phyloP scores from a whole-genome alignment of 2,888 invertebrate species.

The Magallana nippona region DNA sequence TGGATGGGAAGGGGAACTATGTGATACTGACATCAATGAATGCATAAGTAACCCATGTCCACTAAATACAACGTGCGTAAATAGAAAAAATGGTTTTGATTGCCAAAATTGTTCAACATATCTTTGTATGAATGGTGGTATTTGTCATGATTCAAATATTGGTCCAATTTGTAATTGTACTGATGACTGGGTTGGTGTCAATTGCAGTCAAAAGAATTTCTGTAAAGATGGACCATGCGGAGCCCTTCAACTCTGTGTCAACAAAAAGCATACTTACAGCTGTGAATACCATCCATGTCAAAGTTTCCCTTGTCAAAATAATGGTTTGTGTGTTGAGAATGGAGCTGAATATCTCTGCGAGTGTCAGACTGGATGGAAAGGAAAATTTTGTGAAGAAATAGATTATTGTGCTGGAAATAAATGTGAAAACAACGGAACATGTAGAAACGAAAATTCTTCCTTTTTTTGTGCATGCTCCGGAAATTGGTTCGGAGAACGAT shows the following conservation, averaged over 20 bases:
- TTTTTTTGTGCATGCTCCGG: conserved; percentile 32
- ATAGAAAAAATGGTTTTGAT: conserved; percentile 12
- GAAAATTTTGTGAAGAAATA: neutral
- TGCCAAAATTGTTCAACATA: neutral
- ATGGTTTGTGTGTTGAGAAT: neutral
- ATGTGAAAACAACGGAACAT: conserved; percentile 38
- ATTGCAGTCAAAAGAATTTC: neutral
- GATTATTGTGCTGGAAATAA: conserved; percentile 1
- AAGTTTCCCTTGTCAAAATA: neutral
- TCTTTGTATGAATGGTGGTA: neutral
- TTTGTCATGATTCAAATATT: neutral
- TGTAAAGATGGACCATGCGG: neutral
- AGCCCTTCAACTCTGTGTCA: neutral
- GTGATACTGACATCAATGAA: conserved; percentile 11
- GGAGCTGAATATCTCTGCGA: neutral
- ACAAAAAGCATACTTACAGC: neutral
- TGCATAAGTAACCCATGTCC: conserved; percentile 42
- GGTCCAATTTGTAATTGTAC: neutral
- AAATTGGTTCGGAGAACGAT: conserved; percentile 36
- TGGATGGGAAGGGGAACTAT: conserved; percentile 12
- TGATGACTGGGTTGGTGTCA: neutral
- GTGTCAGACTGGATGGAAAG: neutral
- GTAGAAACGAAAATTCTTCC: conserved; percentile 30
- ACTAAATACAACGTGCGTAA: conserved; percentile 25
- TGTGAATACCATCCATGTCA: conserved; percentile 19